These are phyloP conservation scores for Phalacrocorax carbo DNA, from an alignment of 2,113 vertebrate genomes.

Conservation along the genomic window DNA sequence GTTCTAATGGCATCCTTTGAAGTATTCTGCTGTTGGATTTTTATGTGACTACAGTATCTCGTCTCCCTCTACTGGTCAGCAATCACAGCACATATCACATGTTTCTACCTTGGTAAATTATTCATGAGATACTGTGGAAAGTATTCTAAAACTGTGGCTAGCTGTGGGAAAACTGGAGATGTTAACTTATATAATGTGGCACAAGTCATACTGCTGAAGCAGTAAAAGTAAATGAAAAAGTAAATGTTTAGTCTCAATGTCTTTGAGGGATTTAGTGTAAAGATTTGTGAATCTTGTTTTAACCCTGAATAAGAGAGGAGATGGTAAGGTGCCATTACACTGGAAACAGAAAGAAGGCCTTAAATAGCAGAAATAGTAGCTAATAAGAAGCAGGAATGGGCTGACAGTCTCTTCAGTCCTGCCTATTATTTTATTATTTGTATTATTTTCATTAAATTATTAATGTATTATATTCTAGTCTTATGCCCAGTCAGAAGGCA, in stretches of 20 bases:
- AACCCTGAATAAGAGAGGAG: background rate
- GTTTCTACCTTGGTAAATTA: background rate
- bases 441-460: too few relatives aligned
- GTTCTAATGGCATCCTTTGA: background rate
- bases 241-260: background rate
- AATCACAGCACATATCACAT: background rate
- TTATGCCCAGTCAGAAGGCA: background rate
- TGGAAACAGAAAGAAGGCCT: background rate
- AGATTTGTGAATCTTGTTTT: background rate
- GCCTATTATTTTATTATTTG: background rate
- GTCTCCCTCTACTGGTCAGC: constrained; percentile 38
- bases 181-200: background rate
- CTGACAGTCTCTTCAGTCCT: background rate
- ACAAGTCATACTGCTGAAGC: background rate
- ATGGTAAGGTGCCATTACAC: background rate
- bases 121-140: background rate
- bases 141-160: background rate
- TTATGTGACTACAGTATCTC: background rate
- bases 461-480: too few relatives aligned
- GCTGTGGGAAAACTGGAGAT: background rate
- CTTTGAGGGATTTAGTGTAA: background rate
- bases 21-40: background rate
- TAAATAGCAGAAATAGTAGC: background rate
- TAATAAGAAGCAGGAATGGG: background rate
- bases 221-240: background rate